Evolutionary conservation across 2,797 vertebrate genomes (phyloP).

Genomic region (Mormyrus hasselquistii): DNA sequence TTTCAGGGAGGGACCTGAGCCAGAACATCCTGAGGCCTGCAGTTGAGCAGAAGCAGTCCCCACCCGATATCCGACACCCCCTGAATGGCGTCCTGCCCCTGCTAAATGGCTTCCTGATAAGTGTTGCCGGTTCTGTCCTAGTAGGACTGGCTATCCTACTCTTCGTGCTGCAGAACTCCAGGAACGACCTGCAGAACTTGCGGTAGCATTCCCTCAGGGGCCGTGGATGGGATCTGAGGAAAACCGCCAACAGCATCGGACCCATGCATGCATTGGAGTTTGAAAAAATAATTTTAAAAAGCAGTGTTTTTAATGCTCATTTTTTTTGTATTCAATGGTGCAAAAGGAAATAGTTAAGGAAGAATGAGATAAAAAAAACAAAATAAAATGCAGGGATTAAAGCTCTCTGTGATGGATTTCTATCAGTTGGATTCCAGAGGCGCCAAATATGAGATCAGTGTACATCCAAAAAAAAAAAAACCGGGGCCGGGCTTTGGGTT

Average conservation of each 20-base stretch:
- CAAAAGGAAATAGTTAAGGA: neutral
- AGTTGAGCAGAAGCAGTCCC: conserved; percentile 47
- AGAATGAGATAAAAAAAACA: neutral
- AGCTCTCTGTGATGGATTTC: neutral
- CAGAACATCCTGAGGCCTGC: conserved; percentile 59
- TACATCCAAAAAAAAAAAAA: neutral
- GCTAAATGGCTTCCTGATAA: conserved; percentile 60
- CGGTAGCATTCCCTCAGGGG: neutral
- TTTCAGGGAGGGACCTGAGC: conserved; percentile 14
- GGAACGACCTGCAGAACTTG: neutral
- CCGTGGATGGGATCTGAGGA: neutral
- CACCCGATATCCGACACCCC: conserved; percentile 50
- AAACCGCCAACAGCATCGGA: neutral
- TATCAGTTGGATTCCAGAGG: neutral
- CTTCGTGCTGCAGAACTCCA: conserved; percentile 29
- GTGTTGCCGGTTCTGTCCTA: conserved; percentile 53
- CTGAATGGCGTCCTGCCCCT: conserved; percentile 56
- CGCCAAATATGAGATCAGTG: neutral
- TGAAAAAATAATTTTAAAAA: neutral
- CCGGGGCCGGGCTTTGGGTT: neutral
- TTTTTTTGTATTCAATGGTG: neutral
- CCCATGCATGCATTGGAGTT: neutral
- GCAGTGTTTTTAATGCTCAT: neutral
- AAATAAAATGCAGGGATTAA: neutral
- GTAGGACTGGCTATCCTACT: conserved; percentile 27